Evolutionary conservation across 2,888 invertebrate species (phyloP).

Genomic region (Unio pictorum): DNA sequence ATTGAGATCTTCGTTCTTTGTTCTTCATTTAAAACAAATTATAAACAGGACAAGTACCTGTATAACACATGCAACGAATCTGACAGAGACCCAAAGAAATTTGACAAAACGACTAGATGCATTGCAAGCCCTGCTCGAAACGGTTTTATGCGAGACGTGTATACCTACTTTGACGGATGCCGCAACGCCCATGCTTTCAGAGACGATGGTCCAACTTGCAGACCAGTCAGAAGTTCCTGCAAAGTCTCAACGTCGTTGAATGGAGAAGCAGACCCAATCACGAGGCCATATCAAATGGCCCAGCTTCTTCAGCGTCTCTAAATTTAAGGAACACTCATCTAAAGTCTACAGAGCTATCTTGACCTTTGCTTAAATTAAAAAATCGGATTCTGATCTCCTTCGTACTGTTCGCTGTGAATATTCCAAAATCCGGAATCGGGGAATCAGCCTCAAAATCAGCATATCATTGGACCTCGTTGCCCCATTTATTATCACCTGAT

Average conservation of each 20-base stretch:
- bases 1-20: no score
- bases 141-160: background rate
- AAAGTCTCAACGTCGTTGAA: constrained; percentile 15
- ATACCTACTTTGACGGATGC: constrained; percentile 20
- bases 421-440: constrained; percentile 13
- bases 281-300: constrained; percentile 27
- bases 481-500: constrained; percentile 28
- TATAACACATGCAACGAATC: no score
- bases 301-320: constrained; percentile 19
- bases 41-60: no score
- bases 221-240: constrained; percentile 20
- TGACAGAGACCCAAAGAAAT: background rate
- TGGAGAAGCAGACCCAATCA: constrained; percentile 22
- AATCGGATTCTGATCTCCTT: constrained; percentile 22
- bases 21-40: no score
- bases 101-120: background rate
- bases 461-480: constrained; percentile 32
- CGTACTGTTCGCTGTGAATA: constrained; percentile 15
- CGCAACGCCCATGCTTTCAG: constrained; percentile 26
- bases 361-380: constrained; percentile 26
- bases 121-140: background rate
- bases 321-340: constrained; percentile 31
- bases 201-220: constrained; percentile 23
- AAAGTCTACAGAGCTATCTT: constrained; percentile 29
- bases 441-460: constrained; percentile 13